Conservation (phyloP, 1,140 invertebrate genomes). For the Drosophila pseudoananassae region DNA sequence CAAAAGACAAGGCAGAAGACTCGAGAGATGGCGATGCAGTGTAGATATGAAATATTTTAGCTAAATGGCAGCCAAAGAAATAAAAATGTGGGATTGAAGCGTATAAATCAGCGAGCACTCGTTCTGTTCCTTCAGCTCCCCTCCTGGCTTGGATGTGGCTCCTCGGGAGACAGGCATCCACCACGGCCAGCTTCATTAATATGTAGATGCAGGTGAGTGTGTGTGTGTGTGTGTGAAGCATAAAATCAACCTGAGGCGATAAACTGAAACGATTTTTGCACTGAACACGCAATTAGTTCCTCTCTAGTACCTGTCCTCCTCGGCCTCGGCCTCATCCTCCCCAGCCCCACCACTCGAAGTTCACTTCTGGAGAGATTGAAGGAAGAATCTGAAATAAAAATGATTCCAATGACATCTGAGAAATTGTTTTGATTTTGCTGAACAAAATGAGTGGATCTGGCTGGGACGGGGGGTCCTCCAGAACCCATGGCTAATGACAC, state of each 20-base stretch:
- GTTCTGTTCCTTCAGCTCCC: slow-evolving; percentile 4
- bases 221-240: slow-evolving; percentile 53
- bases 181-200: slow-evolving; percentile 55
- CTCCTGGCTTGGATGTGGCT: slow-evolving; percentile 17
- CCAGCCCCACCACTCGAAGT: slow-evolving; percentile 7
- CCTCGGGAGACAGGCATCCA: slow-evolving; percentile 6
- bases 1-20: slow-evolving; percentile 45
- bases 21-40: slow-evolving; percentile 57
- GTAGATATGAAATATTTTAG: slow-evolving; percentile 83
- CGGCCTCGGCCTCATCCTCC: neutral
- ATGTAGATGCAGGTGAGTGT: slow-evolving; percentile 37
- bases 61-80: slow-evolving; percentile 81
- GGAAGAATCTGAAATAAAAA: slow-evolving; percentile 56
- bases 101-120: slow-evolving; percentile 75
- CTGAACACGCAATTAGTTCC: slow-evolving; percentile 79
- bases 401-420: slow-evolving; percentile 55
- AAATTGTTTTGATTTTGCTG: slow-evolving; percentile 61
- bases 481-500: slow-evolving; percentile 35
- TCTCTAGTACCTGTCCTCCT: slow-evolving; percentile 29
- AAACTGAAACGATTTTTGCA: slow-evolving; percentile 77
- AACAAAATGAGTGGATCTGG: slow-evolving; percentile 34
- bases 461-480: neutral
- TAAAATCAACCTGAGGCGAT: slow-evolving; percentile 75
- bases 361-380: slow-evolving; percentile 34
- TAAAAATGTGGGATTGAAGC: slow-evolving; percentile 84